Evolutionary conservation across 2,797 vertebrate species (phyloP).

Genomic region (Paratrypauchen microcephalus): DNA sequence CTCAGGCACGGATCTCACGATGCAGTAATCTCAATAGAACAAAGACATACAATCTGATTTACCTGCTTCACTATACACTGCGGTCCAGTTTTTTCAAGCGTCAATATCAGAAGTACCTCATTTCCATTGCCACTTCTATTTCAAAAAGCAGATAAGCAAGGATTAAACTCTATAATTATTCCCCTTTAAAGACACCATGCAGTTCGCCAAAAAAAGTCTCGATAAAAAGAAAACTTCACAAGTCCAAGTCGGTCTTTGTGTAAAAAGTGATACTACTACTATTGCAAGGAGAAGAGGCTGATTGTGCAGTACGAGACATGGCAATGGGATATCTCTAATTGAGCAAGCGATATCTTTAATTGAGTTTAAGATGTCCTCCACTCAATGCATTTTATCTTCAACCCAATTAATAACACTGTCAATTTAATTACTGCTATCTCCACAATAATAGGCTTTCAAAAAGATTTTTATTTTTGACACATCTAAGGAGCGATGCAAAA

Average conservation of each 20-base stretch:
- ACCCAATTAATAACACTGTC: slow-evolving; percentile 83
- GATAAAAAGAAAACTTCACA: slow-evolving; percentile 76
- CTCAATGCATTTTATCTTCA: slow-evolving; percentile 84
- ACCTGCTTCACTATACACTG: slow-evolving; percentile 3
- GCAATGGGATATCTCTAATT: slow-evolving; percentile 85
- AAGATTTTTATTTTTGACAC: slow-evolving; percentile 78
- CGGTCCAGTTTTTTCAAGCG: slow-evolving; percentile 43
- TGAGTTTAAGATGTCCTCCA: slow-evolving; percentile 83
- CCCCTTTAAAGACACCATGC: slow-evolving; percentile 62
- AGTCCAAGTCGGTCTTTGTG: slow-evolving; percentile 69
- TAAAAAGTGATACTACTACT: slow-evolving; percentile 72
- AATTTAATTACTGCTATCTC: slow-evolving; percentile 86
- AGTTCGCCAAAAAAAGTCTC: slow-evolving; percentile 60
- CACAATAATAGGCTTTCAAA: slow-evolving; percentile 78
- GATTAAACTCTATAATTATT: slow-evolving; percentile 70
- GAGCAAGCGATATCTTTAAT: slow-evolving; percentile 84
- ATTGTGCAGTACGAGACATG: slow-evolving; percentile 74
- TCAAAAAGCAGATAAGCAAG: slow-evolving; percentile 62
- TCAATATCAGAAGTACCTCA: slow-evolving; percentile 52
- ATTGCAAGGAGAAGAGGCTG: slow-evolving; percentile 68
- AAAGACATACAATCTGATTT: background rate
- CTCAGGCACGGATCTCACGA: background rate
- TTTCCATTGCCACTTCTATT: slow-evolving; percentile 60
- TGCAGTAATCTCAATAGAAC: background rate
- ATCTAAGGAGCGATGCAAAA: slow-evolving; percentile 79